phyloP scores from a whole-genome alignment of 2,797 vertebrate genomes.

The Psittacula echo region DNA sequence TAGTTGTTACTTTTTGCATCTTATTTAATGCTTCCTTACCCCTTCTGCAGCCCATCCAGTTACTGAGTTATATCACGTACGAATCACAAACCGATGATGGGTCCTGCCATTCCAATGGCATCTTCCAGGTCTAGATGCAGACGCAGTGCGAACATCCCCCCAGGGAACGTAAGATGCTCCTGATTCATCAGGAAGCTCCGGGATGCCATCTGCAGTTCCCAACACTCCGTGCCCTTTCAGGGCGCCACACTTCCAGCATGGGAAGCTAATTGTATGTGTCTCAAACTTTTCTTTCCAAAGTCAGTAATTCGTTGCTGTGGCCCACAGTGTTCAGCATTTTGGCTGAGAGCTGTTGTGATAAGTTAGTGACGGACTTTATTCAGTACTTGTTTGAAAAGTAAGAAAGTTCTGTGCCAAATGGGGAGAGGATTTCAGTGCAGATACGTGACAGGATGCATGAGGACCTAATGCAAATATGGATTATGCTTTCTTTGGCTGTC shows the following conservation, averaged over 20 bases:
- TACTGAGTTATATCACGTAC: slow-evolving; percentile 56
- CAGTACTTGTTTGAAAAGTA: background rate
- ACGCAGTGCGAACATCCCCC: slow-evolving; percentile 58
- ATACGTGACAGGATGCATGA: background rate
- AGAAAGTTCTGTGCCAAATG: slow-evolving; percentile 27
- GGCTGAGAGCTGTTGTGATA: slow-evolving; percentile 7
- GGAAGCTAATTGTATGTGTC: slow-evolving; percentile 45
- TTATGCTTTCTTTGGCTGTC: slow-evolving; percentile 9
- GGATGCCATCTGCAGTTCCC: slow-evolving; percentile 65
- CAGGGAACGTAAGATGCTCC: slow-evolving; percentile 52
- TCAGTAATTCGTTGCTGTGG: background rate
- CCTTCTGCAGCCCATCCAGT: slow-evolving; percentile 36
- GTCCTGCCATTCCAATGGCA: slow-evolving; percentile 49
- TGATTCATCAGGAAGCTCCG: background rate
- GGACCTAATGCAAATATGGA: slow-evolving; percentile 6
- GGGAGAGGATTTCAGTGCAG: slow-evolving; percentile 9
- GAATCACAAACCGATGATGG: slow-evolving; percentile 29
- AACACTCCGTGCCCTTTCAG: slow-evolving; percentile 66
- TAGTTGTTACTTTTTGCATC: background rate
- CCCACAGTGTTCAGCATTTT: background rate
- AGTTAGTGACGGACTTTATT: background rate
- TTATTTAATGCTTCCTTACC: background rate
- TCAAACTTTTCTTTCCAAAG: slow-evolving; percentile 40
- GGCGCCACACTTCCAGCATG: slow-evolving; percentile 32
- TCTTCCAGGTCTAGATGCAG: slow-evolving; percentile 56